Percentiles rank a stretch among this genome's conserved stretches.
phyloP scores from a whole-genome alignment of 2,113 vertebrate genomes.

The Tor tambroides region DNA sequence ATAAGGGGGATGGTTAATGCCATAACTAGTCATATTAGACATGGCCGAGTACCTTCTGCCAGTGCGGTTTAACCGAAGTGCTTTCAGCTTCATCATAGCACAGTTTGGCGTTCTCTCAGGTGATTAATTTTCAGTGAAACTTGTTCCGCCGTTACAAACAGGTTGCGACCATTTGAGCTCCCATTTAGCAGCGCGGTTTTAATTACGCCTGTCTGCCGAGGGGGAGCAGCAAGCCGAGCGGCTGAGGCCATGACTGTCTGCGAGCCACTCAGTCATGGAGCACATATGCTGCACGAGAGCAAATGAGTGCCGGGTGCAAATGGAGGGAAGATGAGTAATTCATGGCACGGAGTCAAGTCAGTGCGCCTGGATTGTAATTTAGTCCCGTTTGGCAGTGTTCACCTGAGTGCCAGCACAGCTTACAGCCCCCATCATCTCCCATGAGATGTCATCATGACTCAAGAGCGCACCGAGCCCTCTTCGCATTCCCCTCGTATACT shows the following conservation, averaged over 20 bases:
- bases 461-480: slow-evolving; percentile 26
- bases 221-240: slow-evolving; percentile 12
- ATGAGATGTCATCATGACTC: slow-evolving; percentile 46
- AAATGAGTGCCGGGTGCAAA: slow-evolving; percentile 43
- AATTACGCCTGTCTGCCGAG: slow-evolving; percentile 34
- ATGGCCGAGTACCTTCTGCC: slow-evolving; percentile 47
- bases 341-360: slow-evolving; percentile 24
- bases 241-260: slow-evolving; percentile 25
- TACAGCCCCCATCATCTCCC: slow-evolving; percentile 23
- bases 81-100: slow-evolving; percentile 48
- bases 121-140: slow-evolving; percentile 55
- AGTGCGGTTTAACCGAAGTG: slow-evolving; percentile 19
- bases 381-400: slow-evolving; percentile 23
- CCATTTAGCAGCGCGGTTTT: slow-evolving; percentile 35
- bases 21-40: slow-evolving; percentile 23
- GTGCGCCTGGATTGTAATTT: slow-evolving; percentile 27
- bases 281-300: slow-evolving; percentile 42
- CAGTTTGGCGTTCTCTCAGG: slow-evolving; percentile 51
- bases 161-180: slow-evolving; percentile 47
- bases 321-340: slow-evolving; percentile 38
- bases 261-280: slow-evolving; percentile 35
- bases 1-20: neutral
- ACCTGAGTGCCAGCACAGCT: slow-evolving; percentile 44
- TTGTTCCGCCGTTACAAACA: slow-evolving; percentile 42
- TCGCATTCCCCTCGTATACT: slow-evolving; percentile 34